A percentile compares a stretch with the other conserved stretches of the same genome.
Conservation (phyloP, 35 echinoderm and acorn worm species). For the Stichopus chloronotus region DNA sequence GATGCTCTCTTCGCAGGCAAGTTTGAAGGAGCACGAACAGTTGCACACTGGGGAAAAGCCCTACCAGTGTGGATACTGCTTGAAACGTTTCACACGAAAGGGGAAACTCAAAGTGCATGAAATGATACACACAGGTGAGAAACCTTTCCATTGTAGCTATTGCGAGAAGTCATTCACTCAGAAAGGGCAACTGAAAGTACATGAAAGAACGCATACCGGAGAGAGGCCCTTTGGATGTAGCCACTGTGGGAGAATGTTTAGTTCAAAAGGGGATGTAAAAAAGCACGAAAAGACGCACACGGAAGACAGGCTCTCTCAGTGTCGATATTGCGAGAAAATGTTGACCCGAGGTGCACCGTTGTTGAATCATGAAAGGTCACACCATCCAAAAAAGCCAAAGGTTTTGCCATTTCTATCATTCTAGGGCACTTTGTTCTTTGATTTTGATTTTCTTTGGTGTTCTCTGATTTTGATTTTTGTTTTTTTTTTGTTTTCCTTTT, state of each 20-base stretch:
- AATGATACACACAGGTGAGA: conserved; percentile 75
- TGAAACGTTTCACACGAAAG: conserved; percentile 71
- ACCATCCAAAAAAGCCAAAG: neutral
- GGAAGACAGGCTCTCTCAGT: conserved; percentile 73
- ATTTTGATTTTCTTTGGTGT: too few species aligned
- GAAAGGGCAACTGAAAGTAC: conserved; percentile 70
- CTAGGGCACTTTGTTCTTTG: too few species aligned
- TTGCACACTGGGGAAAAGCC: conserved; percentile 90
- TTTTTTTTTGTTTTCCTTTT: too few species aligned
- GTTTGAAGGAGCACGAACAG: conserved; percentile 76
- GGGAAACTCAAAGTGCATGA: conserved; percentile 76
- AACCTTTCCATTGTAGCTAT: conserved; percentile 77
- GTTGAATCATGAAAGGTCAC: neutral
- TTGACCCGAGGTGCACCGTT: neutral
- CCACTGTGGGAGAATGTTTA: conserved; percentile 71
- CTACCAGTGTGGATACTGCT: conserved; percentile 73
- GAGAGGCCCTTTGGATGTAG: conserved; percentile 82
- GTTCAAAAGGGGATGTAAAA: conserved; percentile 79
- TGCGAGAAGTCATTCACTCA: conserved; percentile 78
- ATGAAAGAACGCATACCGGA: conserved; percentile 74
- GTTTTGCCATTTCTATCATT: too few species aligned
- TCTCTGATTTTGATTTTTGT: too few species aligned
- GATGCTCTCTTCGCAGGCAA: conserved; percentile 76
- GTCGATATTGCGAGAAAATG: neutral
- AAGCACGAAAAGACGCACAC: conserved; percentile 84